Evolutionary conservation across 2,888 invertebrate genomes (phyloP), one percentile per base, ranked within the genome.

Genomic region (Heteromyza rotundicornis): DNA sequence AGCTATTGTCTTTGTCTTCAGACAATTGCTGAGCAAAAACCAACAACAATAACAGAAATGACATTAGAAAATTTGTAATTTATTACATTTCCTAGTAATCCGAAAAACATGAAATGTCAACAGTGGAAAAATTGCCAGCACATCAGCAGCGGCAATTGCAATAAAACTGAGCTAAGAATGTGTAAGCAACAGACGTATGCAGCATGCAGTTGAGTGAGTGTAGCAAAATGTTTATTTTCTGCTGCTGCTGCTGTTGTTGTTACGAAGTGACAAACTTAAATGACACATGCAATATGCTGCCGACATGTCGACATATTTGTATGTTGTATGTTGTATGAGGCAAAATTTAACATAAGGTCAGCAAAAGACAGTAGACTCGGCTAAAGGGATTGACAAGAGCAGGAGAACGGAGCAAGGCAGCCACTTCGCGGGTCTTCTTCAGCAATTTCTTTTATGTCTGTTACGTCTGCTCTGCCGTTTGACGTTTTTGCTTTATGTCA

Each of bases 51-150:
- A 19, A 12, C 32, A 16, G 19, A 53, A 17, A 69, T 75, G 73
- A 76, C 70, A 74, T 74, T 74, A 70, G 76, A 75, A 73, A 70
- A 76, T 75, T n/a, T 72, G 70, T 71, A 71, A 75, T 75, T 75
- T 77, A 77, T 75, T 77, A 68, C 74, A 70, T 71, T 74, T 69
- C 64, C 64, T 67, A 66, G 65, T 65, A 54, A 50, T 47, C 17
- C 16, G 57, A 36, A 27, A 44, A 24, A 51, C 40, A 57, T 17
- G 22, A 52, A 56, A 40, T 40, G 40, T 40, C 40, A 40, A 40
- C 40, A 40, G 20, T 19, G 20, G 19, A 20, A 47, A 47, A 20
- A 47, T 40, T n/a, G 40, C 7, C 47, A 47, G 47, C 47, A 47
- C 17, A 47, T 5, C 47, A 47, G 20, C 20, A 47, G 20, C 17